These are phyloP conservation scores for Hypolimnas misippus DNA, from an alignment of 2,888 invertebrate species.

Conservation along the genomic window DNA sequence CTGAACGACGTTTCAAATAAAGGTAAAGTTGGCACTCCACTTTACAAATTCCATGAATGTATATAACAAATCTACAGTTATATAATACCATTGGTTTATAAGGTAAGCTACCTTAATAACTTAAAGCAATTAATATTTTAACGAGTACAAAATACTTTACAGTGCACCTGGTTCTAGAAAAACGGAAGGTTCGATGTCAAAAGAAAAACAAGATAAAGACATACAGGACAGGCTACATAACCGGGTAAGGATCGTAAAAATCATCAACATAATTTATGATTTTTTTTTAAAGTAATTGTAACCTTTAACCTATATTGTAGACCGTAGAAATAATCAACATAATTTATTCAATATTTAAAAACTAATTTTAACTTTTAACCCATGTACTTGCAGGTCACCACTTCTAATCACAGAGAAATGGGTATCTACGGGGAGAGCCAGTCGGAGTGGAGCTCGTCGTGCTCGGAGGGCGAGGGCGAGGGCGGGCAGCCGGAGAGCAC, in stretches of 20 bases:
- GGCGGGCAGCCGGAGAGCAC: constrained; percentile 87
- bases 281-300: not conserved
- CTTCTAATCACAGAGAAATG: constrained; percentile 73
- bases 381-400: constrained; percentile 58
- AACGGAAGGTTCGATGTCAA: constrained; percentile 54
- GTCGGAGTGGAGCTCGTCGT: constrained; percentile 90
- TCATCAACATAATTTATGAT: not conserved
- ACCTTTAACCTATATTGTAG: no score
- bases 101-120: no score
- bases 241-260: constrained; percentile 54
- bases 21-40: no score
- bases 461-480: constrained; percentile 83
- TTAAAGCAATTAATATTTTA: constrained; percentile 1
- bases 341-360: not conserved
- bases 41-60: no score
- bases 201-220: constrained; percentile 67
- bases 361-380: not conserved
- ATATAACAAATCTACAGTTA: no score
- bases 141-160: constrained; percentile 16
- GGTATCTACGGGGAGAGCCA: constrained; percentile 86
- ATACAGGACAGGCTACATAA: constrained; percentile 69
- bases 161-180: constrained; percentile 66
- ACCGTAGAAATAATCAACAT: not conserved
- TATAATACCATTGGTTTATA: no score
- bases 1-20: no score